phyloP scores from a whole-genome alignment of 2,113 vertebrate genomes.

The Gracilinanus agilis region DNA sequence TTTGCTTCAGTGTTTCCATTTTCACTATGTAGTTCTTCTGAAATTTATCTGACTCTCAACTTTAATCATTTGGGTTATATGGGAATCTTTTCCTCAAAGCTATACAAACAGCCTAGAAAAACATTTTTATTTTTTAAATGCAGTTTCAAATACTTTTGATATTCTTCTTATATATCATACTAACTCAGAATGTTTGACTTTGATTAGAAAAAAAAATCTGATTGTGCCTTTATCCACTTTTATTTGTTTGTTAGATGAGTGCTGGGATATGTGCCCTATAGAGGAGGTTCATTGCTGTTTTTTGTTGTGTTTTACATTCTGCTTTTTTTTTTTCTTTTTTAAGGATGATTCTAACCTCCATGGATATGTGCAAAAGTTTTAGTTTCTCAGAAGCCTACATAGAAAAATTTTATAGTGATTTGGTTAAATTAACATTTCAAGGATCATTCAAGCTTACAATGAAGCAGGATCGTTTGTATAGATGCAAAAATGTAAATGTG shows the following conservation, averaged over 20 bases:
- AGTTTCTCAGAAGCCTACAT: not conserved
- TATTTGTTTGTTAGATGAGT: not conserved
- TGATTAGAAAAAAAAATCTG: not conserved
- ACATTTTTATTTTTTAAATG: not conserved
- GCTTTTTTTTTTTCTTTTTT: not conserved
- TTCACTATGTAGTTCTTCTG: not conserved
- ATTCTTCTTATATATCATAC: accelerated
- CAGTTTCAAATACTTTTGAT: not conserved
- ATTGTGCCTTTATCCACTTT: not conserved
- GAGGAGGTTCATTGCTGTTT: not conserved
- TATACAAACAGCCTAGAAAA: too few species aligned
- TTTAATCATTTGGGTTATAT: not conserved
- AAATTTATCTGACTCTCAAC: not conserved
- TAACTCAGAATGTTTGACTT: not conserved
- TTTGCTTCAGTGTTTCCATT: not conserved
- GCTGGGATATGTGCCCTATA: not conserved
- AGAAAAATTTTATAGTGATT: not conserved
- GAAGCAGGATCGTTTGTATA: not conserved
- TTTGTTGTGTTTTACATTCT: not conserved
- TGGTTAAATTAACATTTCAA: not conserved
- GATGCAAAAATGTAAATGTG: not conserved
- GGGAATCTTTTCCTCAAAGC: not conserved
- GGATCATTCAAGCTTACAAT: not conserved
- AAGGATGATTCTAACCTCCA: not conserved
- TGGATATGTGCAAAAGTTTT: not conserved